phyloP scores from a whole-genome alignment of 2,113 vertebrate species.

The Tonatia bakeri region DNA sequence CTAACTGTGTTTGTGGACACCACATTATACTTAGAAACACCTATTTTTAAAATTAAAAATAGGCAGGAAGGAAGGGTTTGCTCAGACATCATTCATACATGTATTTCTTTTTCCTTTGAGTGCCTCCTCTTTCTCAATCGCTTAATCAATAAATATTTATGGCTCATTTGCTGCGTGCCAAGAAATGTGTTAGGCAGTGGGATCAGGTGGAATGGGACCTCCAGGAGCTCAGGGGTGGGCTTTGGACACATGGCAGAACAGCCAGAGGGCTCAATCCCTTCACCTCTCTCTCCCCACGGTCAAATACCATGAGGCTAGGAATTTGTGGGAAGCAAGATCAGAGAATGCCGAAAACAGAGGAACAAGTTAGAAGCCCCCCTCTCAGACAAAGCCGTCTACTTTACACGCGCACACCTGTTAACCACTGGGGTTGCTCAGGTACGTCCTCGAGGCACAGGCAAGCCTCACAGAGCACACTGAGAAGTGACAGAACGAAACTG shows the following conservation, averaged over 20 bases:
- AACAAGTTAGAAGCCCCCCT: background rate
- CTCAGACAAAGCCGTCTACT: background rate
- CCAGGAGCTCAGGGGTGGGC: background rate
- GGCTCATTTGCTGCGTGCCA: background rate
- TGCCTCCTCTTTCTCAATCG: background rate
- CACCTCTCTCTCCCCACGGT: too few species aligned
- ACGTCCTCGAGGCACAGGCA: background rate
- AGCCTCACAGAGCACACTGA: background rate
- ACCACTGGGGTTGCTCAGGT: background rate
- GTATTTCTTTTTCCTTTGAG: background rate
- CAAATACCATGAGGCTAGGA: background rate
- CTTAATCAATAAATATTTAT: background rate
- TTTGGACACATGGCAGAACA: background rate
- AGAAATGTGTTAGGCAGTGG: background rate
- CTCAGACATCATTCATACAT: background rate
- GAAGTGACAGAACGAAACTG: background rate
- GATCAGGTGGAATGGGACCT: rapidly evolving
- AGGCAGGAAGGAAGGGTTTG: background rate
- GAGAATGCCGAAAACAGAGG: background rate
- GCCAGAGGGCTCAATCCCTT: background rate
- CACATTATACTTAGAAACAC: background rate
- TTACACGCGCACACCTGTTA: too few species aligned
- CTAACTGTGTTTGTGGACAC: background rate
- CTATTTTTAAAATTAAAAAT: background rate
- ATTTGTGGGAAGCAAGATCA: background rate